Evolutionary conservation across 2,888 invertebrate species (phyloP), one percentile per base, ranked within the genome.

Genomic region (Andrena bicolor): DNA sequence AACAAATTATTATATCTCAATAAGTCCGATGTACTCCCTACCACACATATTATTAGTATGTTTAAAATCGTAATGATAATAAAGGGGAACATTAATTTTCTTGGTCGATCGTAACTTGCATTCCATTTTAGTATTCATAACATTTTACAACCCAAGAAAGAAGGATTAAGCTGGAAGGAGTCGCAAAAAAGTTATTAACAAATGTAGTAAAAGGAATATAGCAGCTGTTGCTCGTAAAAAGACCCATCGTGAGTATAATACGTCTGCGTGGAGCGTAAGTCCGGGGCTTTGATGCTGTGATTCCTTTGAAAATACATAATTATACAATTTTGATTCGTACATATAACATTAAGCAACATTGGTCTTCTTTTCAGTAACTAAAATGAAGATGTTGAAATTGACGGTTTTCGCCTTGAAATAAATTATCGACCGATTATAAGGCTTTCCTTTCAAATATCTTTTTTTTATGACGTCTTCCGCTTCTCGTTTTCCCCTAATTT

Each of bases 111-210:
- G 41, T 68, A 68, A 79, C n/a, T 13, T 2, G 48, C 32, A 20
- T 70, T n/a, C 16, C 20, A 35, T 23, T 74, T 80, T 74, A 74
- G 51, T 73, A 74, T 80, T 68, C 80, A 73, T 80, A 80, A 74
- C 20, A 69, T n/a, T 80, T 73, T 73, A 73, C 73, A 69, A 16
- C 41, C 30, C 13, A 51, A 71, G 64, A 53, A 51, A 64, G 41
- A n/a, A 60, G 60, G 32, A 66, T 65, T 65, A 53, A 58, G 65
- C 20, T 65, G 58, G 48, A 70, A 32, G 41, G 30, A 73, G 65
- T 74, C 53, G 60, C 70, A 75, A 82, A 77, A 77, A 82, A 64
- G 78, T 82, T 78, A 83, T 83, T 78, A 82, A 75, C 78, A 75
- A 71, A 72, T n/a, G 65, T 26, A 72, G 58, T 78, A 75, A 83